A percentile compares a stretch with the other conserved stretches of the same genome.
Evolutionary conservation across 1,140 invertebrate species (phyloP).

Genomic region (Bombyx mori): ASM3026992v2 NC_085128.1:8370001-8370500

Average conservation of each 20-base stretch:
- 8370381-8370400: constrained; percentile 41
- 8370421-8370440: constrained; percentile 36
- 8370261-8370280: constrained; percentile 33
- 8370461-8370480: constrained; percentile 37
- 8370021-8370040: too few species aligned
- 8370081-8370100: too few species aligned
- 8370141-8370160: not conserved
- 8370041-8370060: too few species aligned
- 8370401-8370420: constrained; percentile 52
- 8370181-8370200: constrained; percentile 3
- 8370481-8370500: constrained; percentile 28
- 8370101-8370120: not conserved
- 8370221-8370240: constrained; percentile 20
- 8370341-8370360: constrained; percentile 40
- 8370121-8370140: not conserved
- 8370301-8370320: constrained; percentile 41
- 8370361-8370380: constrained; percentile 38
- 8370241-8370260: constrained; percentile 48
- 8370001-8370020: too few species aligned
- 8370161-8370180: not conserved
- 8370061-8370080: too few species aligned
- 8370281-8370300: constrained; percentile 44
- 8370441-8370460: constrained; percentile 41
- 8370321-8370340: constrained; percentile 25
- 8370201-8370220: not conserved